These are phyloP conservation scores for Steromphala cineraria DNA, from an alignment of 2,888 invertebrate genomes.

Conservation along the genomic window DNA sequence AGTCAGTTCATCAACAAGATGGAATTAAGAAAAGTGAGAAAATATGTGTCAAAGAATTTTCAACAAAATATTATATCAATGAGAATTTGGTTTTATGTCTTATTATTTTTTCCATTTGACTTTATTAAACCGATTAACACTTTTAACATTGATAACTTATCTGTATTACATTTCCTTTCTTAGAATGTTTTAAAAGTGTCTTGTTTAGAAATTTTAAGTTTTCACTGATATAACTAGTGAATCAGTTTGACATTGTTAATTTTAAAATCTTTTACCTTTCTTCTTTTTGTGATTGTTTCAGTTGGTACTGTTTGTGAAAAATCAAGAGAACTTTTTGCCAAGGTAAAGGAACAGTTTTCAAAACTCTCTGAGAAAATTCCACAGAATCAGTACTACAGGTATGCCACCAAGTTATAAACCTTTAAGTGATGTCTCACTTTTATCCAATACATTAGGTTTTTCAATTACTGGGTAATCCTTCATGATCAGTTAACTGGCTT, in stretches of 20 bases:
- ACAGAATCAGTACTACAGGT: constrained; percentile 84
- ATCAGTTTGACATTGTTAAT: too few relatives aligned
- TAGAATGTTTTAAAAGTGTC: too few relatives aligned
- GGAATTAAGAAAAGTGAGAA: constrained; percentile 82
- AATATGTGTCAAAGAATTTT: background rate
- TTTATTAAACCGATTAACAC: background rate
- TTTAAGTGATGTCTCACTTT: too few relatives aligned
- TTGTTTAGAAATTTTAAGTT: too few relatives aligned
- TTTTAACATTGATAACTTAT: too few relatives aligned
- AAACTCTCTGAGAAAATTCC: constrained; percentile 83
- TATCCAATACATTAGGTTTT: too few relatives aligned
- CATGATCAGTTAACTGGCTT: too few relatives aligned
- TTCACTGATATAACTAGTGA: too few relatives aligned
- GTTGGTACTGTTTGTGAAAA: constrained; percentile 62
- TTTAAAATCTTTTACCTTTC: background rate
- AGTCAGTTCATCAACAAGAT: constrained; percentile 86
- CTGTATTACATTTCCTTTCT: too few relatives aligned
- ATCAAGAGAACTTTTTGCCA: constrained; percentile 82
- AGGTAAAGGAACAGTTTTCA: constrained; percentile 81
- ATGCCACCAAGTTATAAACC: too few relatives aligned
- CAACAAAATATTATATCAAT: background rate
- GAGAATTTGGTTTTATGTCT: background rate
- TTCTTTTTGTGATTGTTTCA: constrained; percentile 39
- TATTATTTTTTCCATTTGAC: background rate
- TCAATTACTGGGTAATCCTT: too few relatives aligned